Evolutionary conservation across 2,797 vertebrate species (phyloP).

Genomic region (Silurus aristotelis): DNA sequence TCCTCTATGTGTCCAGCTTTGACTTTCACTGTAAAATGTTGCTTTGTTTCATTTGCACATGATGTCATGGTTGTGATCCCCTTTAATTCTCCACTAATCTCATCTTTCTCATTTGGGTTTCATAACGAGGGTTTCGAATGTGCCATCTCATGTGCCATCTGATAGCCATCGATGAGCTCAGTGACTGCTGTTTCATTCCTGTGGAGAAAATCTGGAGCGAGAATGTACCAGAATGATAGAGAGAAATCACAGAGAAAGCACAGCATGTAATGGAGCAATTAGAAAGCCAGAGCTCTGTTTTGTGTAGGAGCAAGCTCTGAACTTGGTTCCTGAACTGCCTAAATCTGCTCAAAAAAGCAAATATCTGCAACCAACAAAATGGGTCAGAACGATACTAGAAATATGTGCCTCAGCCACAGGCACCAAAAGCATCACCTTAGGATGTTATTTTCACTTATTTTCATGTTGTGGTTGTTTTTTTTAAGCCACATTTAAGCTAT

Average conservation of each 20-base stretch:
- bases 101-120: background rate
- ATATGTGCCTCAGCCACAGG: background rate
- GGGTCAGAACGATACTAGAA: conserved; percentile 14
- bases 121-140: background rate
- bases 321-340: too few relatives aligned
- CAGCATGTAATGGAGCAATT: background rate
- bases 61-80: background rate
- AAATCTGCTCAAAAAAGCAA: background rate
- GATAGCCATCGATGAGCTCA: background rate
- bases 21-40: background rate
- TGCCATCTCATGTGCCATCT: background rate
- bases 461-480: too few relatives aligned
- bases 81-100: background rate
- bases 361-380: background rate
- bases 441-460: background rate
- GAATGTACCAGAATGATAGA: background rate
- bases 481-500: too few relatives aligned
- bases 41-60: background rate
- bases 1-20: background rate
- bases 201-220: background rate
- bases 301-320: background rate
- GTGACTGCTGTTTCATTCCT: background rate
- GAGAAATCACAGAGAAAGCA: background rate
- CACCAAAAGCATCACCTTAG: background rate
- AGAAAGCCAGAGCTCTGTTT: background rate